phyloP scores from a whole-genome alignment of 2,888 invertebrate species.

The Andrena bucephala region DNA sequence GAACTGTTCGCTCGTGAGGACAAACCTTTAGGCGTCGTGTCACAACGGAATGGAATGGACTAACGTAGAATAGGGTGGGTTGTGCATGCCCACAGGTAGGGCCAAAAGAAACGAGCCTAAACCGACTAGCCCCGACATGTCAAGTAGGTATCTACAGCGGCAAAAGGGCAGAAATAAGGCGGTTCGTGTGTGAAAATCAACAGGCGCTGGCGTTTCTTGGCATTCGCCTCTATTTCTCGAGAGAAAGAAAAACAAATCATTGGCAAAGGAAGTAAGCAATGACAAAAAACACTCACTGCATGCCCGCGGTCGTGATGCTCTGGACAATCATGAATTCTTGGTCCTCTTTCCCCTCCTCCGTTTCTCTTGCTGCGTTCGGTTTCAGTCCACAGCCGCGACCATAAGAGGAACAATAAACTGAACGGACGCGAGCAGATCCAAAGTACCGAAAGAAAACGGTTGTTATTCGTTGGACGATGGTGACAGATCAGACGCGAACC shows the following conservation, averaged over 20 bases:
- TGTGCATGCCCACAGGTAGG: no score
- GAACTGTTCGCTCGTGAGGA: no score
- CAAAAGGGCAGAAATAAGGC: no score
- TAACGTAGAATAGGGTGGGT: no score
- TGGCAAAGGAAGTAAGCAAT: neutral
- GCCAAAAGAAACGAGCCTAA: no score
- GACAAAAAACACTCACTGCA: constrained; percentile 71
- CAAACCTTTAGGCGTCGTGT: no score
- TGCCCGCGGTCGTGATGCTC: constrained; percentile 26
- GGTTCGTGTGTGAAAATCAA: no score
- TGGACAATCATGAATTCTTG: neutral
- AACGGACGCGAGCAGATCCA: neutral
- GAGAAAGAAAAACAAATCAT: neutral
- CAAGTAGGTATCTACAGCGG: no score
- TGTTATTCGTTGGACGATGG: constrained; percentile 69
- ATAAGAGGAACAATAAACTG: constrained; percentile 3
- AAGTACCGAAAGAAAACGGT: constrained; percentile 4
- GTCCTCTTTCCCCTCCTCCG: constrained; percentile 11
- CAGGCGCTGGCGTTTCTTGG: no score
- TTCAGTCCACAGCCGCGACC: neutral
- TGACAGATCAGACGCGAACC: constrained; percentile 78
- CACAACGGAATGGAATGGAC: no score
- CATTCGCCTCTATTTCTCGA: no score
- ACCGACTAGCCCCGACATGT: no score
- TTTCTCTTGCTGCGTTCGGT: neutral